Evolutionary conservation across 2,888 invertebrate species (phyloP), one percentile per base, ranked within the genome.

Genomic region (Apoderus coryli): DNA sequence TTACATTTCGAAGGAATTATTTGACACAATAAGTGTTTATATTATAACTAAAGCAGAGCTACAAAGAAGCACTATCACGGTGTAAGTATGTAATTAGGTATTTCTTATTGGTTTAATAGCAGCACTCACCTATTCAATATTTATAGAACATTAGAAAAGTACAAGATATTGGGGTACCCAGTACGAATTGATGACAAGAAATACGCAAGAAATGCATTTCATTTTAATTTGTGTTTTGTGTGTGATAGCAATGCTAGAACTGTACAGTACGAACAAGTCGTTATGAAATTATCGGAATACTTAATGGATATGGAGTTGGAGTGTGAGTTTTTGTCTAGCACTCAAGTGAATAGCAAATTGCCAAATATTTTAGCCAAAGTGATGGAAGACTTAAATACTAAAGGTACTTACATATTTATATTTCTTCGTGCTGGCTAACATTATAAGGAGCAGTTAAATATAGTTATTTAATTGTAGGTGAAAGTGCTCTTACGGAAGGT

Each of bases 31-130:
- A 33, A 89, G 84, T 53, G 85, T 84, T 13, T 95, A 88, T 53
- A 88, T 95, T 40, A 95, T 95, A 52, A 92, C 93, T 3, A 95
- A 93, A 59, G 80, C 81, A 14, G 86, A 90, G 50, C 66, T 95
- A 16, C 84, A 89, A 52, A 69, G 81, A 43, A 82, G 86, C 51
- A 79, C 85, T 5, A 79, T 95, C 52, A 92, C 90, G 4, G 81
- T 93, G 72, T 86, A 69, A 69, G 78, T 67, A 22, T 14, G 5
- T 28, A 12, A 19, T n/a, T 19, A 19, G 19, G 19, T 19, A 19
- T 19, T n/a, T n/a, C n/a, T 19, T 19, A 19, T 6, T 19, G n/a
- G 7, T 19, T 7, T 7, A 19, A 19, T 19, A n/a, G 19, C n/a
- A 7, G 7, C 19, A 19, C 19, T 19, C 19, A 19, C n/a, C n/a